Evolutionary conservation across 2,797 vertebrate genomes (phyloP).

Genomic region (Takifugu rubripes): DNA sequence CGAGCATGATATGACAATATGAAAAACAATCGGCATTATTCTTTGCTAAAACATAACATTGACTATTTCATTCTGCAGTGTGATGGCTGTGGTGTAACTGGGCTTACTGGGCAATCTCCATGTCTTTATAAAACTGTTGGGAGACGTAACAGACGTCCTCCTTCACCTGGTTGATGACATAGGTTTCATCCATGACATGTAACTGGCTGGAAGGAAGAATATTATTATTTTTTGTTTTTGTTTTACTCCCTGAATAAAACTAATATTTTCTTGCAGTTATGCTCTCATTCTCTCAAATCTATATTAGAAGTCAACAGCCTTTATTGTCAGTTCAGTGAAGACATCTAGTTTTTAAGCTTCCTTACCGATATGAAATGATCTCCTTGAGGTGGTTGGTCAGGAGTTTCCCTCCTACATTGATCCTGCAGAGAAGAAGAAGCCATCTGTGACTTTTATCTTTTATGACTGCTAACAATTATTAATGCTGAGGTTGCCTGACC

Average conservation of each 20-base stretch:
- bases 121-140: conserved; percentile 93
- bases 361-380: conserved; percentile 95
- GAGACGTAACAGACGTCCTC: conserved; percentile 98
- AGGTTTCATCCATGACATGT: conserved; percentile 98
- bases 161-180: conserved; percentile 98
- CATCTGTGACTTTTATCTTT: not conserved
- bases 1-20: no score
- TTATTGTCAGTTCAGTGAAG: no score
- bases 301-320: no score
- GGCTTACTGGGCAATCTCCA: conserved; percentile 90
- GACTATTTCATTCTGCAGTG: not conserved
- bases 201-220: conserved; percentile 78
- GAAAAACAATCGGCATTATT: not conserved
- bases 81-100: not conserved
- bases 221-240: not conserved
- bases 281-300: no score
- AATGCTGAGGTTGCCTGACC: conserved; percentile 64
- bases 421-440: conserved; percentile 67
- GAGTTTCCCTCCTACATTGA: conserved; percentile 96
- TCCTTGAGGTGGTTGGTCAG: conserved; percentile 98
- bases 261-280: not conserved
- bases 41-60: not conserved
- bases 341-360: no score
- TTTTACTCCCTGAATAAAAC: no score
- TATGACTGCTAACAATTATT: not conserved